Base-by-base conservation (phyloP, 1,140 invertebrate genomes). In the Rhynchophorus ferrugineus region DNA sequence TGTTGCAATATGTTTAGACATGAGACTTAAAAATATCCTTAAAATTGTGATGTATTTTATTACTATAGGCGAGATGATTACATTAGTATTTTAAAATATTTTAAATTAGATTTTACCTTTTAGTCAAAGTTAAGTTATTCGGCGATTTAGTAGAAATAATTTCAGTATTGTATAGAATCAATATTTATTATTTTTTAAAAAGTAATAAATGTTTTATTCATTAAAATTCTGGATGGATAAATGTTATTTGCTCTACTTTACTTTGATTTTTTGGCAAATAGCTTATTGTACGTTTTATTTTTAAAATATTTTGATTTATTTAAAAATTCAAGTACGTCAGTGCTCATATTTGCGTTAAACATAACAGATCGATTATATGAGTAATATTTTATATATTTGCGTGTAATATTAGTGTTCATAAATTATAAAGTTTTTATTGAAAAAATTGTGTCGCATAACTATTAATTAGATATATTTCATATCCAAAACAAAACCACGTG, bases 231-330 rank as follows among this genome's bases (percentile, higher is more conserved):
- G 5, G 11, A 29, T 11, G 11, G 11, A 29, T 29, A 29, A 29
- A 29, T 29, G 24, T 51, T 51, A 44, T 51, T 51, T 51, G 49
- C 44, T 33, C 49, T 44, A 51, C 29, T 51, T 49, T 34, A 8
- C 16, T 17, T 13, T 39, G 49, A 51, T 51, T 51, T 51, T 51
- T 51, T 51, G 49, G 49, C 49, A 51, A 51, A 51, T 49, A 51
- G 19, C 24, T 16, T 38, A 43, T 51, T 44, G 49, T 51, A 16
- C 18, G 49, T 51, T 51, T 51, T 51, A 51, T 51, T 51, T 51
- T 51, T 51, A 51, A 51, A 51, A 20, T 51, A 51, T 51, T 51
- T 35, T 51, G 49, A 44, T 51, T 51, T 51, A 51, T 51, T 51
- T 51, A 51, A 51, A 51, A 51, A 18, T 51, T 51, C 49, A 44